Evolutionary conservation across 2,113 vertebrate genomes (phyloP).

Genomic region (Ophthalmolycus amberensis): DNA sequence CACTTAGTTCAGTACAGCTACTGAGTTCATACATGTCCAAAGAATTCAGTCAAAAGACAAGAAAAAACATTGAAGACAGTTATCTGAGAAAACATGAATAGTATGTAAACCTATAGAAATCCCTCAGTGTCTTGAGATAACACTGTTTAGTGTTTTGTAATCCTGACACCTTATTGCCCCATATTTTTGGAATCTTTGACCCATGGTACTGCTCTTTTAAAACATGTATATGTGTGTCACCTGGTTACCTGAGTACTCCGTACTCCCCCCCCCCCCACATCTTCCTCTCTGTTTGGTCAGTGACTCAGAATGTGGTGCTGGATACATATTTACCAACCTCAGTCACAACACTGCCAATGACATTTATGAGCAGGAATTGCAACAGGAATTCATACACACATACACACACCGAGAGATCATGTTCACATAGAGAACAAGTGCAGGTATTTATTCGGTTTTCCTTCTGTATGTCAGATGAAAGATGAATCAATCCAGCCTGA

Average conservation of each 20-base stretch:
- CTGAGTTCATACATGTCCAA: too few relatives aligned
- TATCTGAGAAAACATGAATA: not conserved
- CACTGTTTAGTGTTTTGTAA: not conserved
- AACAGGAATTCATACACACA: constrained; percentile 14
- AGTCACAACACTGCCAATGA: constrained; percentile 63
- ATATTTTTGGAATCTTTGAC: not conserved
- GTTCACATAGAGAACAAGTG: not conserved
- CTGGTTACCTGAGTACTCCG: constrained; percentile 45
- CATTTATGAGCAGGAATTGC: constrained; percentile 56
- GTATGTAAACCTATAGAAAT: not conserved
- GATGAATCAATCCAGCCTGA: too few relatives aligned
- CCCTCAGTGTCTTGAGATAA: not conserved
- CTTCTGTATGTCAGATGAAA: too few relatives aligned
- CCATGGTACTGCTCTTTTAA: not conserved
- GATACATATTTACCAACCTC: constrained; percentile 70
- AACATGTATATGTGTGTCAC: constrained; percentile 13
- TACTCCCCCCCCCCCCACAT: not conserved
- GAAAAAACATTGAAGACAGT: too few relatives aligned
- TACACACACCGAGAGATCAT: not conserved
- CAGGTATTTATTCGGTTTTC: too few relatives aligned
- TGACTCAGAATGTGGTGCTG: constrained; percentile 67
- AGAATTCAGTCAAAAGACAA: too few relatives aligned
- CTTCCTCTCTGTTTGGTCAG: constrained; percentile 61
- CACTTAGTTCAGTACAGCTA: too few relatives aligned
- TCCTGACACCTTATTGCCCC: not conserved